Conservation (phyloP, 2,888 invertebrate species). For the Andrena hattorfiana region DNA sequence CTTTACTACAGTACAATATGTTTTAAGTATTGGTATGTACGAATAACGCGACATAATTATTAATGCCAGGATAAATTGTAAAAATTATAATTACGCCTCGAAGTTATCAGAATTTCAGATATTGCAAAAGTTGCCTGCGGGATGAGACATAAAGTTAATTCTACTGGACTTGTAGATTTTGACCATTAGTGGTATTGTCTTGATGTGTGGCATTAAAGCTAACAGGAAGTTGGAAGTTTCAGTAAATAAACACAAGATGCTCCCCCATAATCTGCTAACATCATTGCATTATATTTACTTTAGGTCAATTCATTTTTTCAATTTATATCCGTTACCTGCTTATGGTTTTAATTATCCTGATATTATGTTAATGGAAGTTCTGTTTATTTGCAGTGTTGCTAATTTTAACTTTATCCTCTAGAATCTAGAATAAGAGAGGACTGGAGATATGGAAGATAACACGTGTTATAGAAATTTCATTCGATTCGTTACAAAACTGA, state of each 20-base stretch:
- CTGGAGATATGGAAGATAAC: not conserved
- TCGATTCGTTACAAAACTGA: not conserved
- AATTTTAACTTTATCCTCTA: not conserved
- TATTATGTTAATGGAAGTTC: not conserved
- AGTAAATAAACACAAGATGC: not conserved
- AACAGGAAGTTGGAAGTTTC: not conserved
- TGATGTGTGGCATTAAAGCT: not conserved
- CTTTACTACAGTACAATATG: constrained; percentile 9
- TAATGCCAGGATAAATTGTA: constrained; percentile 2
- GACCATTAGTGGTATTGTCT: constrained; percentile 4
- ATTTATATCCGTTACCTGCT: not conserved
- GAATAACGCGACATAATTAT: not conserved
- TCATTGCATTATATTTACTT: constrained; percentile 8
- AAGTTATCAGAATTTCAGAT: not conserved
- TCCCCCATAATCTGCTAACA: constrained; percentile 2
- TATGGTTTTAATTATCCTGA: not conserved
- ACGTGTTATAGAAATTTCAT: not conserved
- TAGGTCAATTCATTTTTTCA: not conserved
- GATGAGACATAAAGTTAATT: constrained; percentile 1
- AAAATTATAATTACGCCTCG: constrained; percentile 1
- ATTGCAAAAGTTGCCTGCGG: not conserved
- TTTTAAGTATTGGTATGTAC: not conserved
- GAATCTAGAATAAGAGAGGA: not conserved
- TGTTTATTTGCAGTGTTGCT: not conserved
- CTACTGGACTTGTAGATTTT: not conserved